A percentile compares a stretch with the other conserved stretches of the same genome.
Evolutionary conservation across 1,140 invertebrate genomes (phyloP).

Genomic region (Drosophila repleta): DNA sequence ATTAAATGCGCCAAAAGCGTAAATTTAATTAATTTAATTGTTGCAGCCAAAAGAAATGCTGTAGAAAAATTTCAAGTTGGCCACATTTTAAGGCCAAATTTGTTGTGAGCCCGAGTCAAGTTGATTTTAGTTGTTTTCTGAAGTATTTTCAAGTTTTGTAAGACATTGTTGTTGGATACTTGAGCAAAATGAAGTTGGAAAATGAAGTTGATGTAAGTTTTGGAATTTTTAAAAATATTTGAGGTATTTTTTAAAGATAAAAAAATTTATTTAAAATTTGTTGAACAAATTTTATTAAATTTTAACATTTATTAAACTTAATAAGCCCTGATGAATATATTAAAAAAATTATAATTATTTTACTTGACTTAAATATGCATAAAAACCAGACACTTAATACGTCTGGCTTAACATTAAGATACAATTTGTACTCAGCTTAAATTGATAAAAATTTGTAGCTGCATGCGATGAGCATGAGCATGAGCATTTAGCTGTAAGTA

Average conservation of each 20-base stretch:
- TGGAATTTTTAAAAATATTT: not conserved
- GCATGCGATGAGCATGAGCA: no score
- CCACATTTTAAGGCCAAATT: conserved; percentile 27
- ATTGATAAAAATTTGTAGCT: no score
- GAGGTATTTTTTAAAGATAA: not conserved
- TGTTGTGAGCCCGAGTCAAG: not conserved
- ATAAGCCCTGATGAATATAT: no score
- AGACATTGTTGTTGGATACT: conserved; percentile 1
- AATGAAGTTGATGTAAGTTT: not conserved
- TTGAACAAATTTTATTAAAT: no score
- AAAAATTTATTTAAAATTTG: not conserved
- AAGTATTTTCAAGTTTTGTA: conserved; percentile 6
- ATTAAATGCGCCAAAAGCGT: conserved; percentile 79
- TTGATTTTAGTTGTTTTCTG: not conserved
- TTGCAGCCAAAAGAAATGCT: conserved; percentile 40
- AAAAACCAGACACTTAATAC: not conserved
- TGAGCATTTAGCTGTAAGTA: no score
- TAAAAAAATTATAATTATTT: no score
- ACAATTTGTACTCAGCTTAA: not conserved
- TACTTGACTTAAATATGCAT: no score
- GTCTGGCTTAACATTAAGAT: no score
- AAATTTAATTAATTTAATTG: conserved; percentile 77
- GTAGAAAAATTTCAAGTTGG: conserved; percentile 50
- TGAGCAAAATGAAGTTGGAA: conserved; percentile 15
- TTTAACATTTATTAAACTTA: no score